Evolutionary conservation across 2,113 vertebrate species (phyloP).

Genomic region (Sebastes schlegelii): DNA sequence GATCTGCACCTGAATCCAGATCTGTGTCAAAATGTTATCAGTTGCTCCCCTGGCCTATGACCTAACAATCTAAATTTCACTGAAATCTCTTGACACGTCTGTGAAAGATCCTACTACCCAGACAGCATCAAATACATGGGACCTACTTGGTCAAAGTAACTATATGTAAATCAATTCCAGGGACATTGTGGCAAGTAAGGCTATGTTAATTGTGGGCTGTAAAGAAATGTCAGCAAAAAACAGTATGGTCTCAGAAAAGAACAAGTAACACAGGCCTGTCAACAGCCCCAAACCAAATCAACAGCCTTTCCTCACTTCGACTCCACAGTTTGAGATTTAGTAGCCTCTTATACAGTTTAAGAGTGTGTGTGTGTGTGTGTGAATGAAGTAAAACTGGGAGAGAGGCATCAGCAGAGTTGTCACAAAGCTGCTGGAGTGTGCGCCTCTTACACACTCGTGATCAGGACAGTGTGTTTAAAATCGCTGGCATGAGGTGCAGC

Average conservation of each 20-base stretch:
- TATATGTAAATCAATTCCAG: not conserved
- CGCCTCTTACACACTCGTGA: constrained; percentile 6
- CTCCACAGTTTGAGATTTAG: constrained; percentile 27
- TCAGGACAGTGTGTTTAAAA: constrained; percentile 41
- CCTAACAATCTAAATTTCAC: not conserved
- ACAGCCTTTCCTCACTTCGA: constrained; percentile 1
- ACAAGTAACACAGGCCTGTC: not conserved
- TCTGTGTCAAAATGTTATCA: not conserved
- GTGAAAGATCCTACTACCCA: not conserved
- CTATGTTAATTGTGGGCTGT: not conserved
- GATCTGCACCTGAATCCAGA: not conserved
- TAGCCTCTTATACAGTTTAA: not conserved
- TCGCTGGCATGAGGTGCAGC: constrained; percentile 33
- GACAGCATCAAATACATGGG: not conserved
- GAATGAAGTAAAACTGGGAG: not conserved
- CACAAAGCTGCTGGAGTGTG: constrained; percentile 27
- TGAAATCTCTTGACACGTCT: not conserved
- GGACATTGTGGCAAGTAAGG: not conserved
- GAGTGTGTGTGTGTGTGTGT: not conserved
- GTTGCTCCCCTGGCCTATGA: not conserved
- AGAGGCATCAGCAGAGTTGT: constrained; percentile 8
- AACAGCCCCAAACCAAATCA: constrained; percentile 6
- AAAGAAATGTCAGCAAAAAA: not conserved
- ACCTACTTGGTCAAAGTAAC: not conserved
- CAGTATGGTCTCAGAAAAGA: not conserved